phyloP scores from a whole-genome alignment of 2,113 vertebrate genomes.

The Nettapus auritus region DNA sequence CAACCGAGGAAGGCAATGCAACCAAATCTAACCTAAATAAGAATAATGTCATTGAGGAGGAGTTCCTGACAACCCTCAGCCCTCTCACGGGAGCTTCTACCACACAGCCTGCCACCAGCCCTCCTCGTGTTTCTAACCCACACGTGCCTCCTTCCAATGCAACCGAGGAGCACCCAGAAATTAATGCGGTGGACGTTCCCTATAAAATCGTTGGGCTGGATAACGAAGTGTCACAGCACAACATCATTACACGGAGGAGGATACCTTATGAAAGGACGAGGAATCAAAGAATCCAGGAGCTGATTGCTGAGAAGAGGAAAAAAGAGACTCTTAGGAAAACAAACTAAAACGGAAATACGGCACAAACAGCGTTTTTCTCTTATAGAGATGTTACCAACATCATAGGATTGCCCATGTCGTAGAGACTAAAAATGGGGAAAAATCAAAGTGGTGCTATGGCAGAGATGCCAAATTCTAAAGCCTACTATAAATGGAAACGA shows the following conservation, averaged over 20 bases:
- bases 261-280: conserved; percentile 87
- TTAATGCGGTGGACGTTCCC: conserved; percentile 85
- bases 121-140: background rate
- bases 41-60: conserved; percentile 68
- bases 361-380: conserved; percentile 78
- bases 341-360: conserved; percentile 76
- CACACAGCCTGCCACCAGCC: conserved; percentile 31
- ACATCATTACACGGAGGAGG: conserved; percentile 84
- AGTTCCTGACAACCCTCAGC: conserved; percentile 59
- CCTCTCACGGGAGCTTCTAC: conserved; percentile 4
- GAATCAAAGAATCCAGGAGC: conserved; percentile 95
- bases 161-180: conserved; percentile 80
- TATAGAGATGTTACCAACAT: conserved; percentile 80
- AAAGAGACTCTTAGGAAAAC: conserved; percentile 85
- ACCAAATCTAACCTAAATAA: conserved; percentile 30
- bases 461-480: conserved; percentile 63
- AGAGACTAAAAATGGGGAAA: conserved; percentile 25
- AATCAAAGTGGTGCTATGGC: conserved; percentile 63
- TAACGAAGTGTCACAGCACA: conserved; percentile 83
- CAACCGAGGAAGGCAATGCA: conserved; percentile 7
- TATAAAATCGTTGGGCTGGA: conserved; percentile 78
- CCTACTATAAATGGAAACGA: conserved; percentile 44
- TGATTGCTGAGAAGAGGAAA: conserved; percentile 89
- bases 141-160: conserved; percentile 40
- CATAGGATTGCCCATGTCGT: background rate